A percentile compares a stretch with the other conserved stretches of the same genome.
These are phyloP conservation scores for Cygnus olor DNA, from an alignment of 2,797 vertebrate species.

Conservation along the genomic window DNA sequence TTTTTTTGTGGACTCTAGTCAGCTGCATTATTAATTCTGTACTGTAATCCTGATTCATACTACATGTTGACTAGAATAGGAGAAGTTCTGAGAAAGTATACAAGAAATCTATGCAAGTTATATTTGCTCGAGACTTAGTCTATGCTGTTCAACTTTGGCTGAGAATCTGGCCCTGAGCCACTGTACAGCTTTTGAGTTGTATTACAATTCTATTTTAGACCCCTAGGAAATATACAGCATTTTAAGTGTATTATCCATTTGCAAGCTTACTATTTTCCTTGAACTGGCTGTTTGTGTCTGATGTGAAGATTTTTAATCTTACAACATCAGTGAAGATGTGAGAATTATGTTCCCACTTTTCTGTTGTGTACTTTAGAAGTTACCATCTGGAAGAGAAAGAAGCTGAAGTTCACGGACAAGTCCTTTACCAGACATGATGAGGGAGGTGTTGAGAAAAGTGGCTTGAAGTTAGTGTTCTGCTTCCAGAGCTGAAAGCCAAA, in stretches of 20 bases:
- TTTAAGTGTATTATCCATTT: background rate
- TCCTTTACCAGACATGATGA: background rate
- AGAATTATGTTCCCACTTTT: background rate
- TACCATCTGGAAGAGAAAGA: background rate
- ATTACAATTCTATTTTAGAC: background rate
- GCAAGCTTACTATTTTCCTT: background rate
- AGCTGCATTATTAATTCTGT: background rate
- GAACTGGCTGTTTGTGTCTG: background rate
- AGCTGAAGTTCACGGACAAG: background rate
- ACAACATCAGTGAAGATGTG: background rate
- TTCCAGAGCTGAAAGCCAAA: constrained; percentile 27
- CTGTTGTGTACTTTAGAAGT: background rate
- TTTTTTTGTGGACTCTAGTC: background rate
- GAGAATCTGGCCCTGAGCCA: background rate
- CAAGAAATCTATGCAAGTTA: background rate
- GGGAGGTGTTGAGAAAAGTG: background rate
- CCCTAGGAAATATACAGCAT: background rate
- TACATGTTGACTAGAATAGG: background rate
- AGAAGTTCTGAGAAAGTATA: background rate
- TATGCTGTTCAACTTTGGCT: background rate
- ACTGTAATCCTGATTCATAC: background rate
- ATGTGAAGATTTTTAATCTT: background rate
- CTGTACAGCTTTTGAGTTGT: background rate
- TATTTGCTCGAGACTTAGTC: background rate
- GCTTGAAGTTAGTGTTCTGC: background rate